These are phyloP conservation scores for Alligator mississippiensis DNA, from an alignment of 2,113 vertebrate species.

Conservation along the genomic window DNA sequence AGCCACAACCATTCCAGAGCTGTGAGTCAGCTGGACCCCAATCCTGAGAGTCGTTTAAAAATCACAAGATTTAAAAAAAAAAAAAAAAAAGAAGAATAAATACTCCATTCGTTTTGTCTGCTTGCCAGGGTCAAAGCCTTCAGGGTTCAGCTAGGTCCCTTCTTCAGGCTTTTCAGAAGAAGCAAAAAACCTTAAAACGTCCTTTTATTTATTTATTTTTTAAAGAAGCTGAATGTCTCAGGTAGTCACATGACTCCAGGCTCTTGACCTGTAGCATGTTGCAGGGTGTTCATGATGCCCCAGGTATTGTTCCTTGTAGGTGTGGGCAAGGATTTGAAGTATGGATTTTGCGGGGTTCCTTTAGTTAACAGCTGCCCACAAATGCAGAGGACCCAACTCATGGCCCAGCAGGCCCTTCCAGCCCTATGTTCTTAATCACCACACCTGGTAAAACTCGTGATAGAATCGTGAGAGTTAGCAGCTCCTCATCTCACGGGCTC, in stretches of 20 bases:
- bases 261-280: background rate
- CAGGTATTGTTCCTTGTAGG: too few relatives aligned
- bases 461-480: background rate
- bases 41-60: constrained; percentile 1
- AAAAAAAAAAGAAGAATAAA: constrained; percentile 1
- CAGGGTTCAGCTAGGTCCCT: constrained; percentile 57
- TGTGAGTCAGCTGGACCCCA: background rate
- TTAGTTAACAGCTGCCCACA: too few relatives aligned
- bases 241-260: background rate
- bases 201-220: constrained; percentile 22
- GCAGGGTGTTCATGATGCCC: too few relatives aligned
- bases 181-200: constrained; percentile 53
- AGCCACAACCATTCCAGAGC: constrained; percentile 55
- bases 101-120: constrained; percentile 14
- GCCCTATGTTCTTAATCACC: too few relatives aligned
- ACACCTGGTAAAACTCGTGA: too few relatives aligned
- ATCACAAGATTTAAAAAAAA: constrained; percentile 33
- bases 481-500: background rate
- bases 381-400: too few relatives aligned
- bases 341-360: too few relatives aligned
- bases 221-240: background rate
- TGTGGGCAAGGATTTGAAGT: too few relatives aligned
- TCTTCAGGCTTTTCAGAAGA: constrained; percentile 2
- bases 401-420: too few relatives aligned
- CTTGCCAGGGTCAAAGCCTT: background rate